Evolutionary conservation across 2,888 invertebrate genomes (phyloP).

Genomic region (Microdon myrmicae): DNA sequence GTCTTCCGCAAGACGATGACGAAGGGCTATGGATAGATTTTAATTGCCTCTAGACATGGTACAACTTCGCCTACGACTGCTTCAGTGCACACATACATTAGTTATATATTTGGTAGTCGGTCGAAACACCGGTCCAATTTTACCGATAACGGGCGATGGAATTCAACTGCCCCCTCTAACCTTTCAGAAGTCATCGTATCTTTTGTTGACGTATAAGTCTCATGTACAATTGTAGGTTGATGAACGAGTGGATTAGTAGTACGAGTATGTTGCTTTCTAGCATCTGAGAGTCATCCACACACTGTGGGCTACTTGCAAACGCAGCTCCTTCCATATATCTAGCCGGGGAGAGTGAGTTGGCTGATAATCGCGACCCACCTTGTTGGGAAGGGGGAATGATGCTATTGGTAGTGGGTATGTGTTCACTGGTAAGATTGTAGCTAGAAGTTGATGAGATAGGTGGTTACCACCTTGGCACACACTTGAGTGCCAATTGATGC

Average conservation of each 20-base stretch:
- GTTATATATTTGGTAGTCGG: slow-evolving; percentile 34
- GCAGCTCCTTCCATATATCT: slow-evolving; percentile 38
- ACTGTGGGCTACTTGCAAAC: slow-evolving; percentile 32
- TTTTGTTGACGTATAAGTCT: slow-evolving; percentile 40
- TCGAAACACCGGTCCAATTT: slow-evolving; percentile 47
- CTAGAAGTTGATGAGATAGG: slow-evolving; percentile 39
- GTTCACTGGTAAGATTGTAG: too few relatives aligned
- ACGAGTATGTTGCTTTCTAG: slow-evolving; percentile 21
- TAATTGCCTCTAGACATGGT: slow-evolving; percentile 48
- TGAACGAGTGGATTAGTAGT: slow-evolving; percentile 42
- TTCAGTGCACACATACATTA: slow-evolving; percentile 28
- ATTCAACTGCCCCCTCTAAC: too few relatives aligned
- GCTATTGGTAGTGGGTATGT: neutral
- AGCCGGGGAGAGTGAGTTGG: slow-evolving; percentile 25
- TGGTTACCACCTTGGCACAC: slow-evolving; percentile 49
- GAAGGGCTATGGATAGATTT: slow-evolving; percentile 50
- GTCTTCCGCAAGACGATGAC: slow-evolving; percentile 47
- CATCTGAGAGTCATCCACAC: slow-evolving; percentile 19
- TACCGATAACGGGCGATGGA: slow-evolving; percentile 46
- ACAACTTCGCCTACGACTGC: slow-evolving; percentile 47
- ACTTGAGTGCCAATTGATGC: slow-evolving; percentile 53
- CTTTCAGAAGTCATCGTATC: slow-evolving; percentile 38
- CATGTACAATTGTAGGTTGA: slow-evolving; percentile 40
- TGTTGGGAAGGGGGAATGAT: slow-evolving; percentile 12
- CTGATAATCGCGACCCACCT: slow-evolving; percentile 32